Conservation (phyloP, 2,888 invertebrate species). For the Plagodis dolabraria region DNA sequence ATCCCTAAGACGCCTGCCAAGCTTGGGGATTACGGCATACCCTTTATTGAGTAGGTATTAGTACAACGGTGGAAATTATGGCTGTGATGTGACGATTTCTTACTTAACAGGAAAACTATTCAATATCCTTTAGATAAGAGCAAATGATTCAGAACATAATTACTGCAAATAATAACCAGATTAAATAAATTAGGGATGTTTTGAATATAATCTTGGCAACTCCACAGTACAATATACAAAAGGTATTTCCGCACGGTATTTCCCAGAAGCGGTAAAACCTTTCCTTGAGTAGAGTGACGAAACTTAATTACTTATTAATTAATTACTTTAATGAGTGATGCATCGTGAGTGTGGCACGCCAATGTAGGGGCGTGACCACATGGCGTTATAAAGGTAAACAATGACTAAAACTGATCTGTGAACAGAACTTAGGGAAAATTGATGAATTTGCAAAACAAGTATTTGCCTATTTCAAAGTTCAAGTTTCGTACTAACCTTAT, state of each 20-base stretch:
- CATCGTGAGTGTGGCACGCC: conserved; percentile 10
- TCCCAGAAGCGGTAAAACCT: conserved; percentile 28
- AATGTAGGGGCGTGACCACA: conserved; percentile 18
- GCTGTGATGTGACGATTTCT: no score
- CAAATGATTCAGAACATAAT: neutral
- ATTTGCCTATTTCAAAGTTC: no score
- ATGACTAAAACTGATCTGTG: no score
- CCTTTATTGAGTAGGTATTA: no score
- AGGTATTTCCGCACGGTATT: conserved; percentile 29
- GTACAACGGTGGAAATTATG: no score
- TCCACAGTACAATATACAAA: neutral
- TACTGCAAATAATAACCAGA: conserved; percentile 3
- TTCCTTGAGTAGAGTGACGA: conserved; percentile 32
- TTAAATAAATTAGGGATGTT: conserved; percentile 26
- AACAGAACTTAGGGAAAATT: no score
- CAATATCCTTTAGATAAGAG: neutral
- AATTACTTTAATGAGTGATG: conserved; percentile 31
- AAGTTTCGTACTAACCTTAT: no score
- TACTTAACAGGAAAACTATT: neutral
- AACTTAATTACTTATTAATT: conserved; percentile 20
- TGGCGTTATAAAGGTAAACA: no score
- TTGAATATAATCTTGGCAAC: conserved; percentile 8
- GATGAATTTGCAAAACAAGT: no score
- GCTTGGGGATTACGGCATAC: no score
- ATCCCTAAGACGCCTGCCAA: no score